phyloP scores from a whole-genome alignment of 2,797 vertebrate genomes.

The Poecilia velifera region DNA sequence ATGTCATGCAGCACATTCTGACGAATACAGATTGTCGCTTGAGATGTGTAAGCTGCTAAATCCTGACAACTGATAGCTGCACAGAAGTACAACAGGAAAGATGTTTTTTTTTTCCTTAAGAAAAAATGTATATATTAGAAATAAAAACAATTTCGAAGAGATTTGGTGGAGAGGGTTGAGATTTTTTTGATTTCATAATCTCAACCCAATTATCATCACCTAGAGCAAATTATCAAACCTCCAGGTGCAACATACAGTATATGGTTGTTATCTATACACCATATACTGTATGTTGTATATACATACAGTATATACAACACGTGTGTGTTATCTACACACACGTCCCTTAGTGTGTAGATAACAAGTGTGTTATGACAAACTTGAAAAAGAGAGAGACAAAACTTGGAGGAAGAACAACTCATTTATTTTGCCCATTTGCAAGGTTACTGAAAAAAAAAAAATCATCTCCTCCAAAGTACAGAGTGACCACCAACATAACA shows the following conservation, averaged over 20 bases:
- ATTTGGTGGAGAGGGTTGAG: not conserved
- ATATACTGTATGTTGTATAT: too few relatives aligned
- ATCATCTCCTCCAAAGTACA: not conserved
- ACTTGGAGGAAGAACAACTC: not conserved
- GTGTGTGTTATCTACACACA: not conserved
- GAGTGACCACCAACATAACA: constrained; percentile 18
- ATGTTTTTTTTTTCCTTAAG: not conserved
- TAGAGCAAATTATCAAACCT: not conserved
- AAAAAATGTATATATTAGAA: not conserved
- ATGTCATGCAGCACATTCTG: not conserved
- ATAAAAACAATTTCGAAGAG: not conserved
- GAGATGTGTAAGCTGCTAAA: not conserved
- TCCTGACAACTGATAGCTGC: not conserved
- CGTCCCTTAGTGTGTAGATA: not conserved
- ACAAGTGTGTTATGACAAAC: not conserved
- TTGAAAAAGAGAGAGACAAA: not conserved
- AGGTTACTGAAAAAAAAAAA: constrained; percentile 9
- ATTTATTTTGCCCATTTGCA: not conserved
- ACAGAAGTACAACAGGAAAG: not conserved
- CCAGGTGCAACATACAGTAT: not conserved
- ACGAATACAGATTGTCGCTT: not conserved
- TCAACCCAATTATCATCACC: not conserved
- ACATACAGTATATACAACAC: too few relatives aligned
- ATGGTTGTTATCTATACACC: not conserved
- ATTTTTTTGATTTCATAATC: not conserved